These are phyloP conservation scores for Idaea aversata DNA, from an alignment of 2,888 invertebrate species.

Conservation along the genomic window DNA sequence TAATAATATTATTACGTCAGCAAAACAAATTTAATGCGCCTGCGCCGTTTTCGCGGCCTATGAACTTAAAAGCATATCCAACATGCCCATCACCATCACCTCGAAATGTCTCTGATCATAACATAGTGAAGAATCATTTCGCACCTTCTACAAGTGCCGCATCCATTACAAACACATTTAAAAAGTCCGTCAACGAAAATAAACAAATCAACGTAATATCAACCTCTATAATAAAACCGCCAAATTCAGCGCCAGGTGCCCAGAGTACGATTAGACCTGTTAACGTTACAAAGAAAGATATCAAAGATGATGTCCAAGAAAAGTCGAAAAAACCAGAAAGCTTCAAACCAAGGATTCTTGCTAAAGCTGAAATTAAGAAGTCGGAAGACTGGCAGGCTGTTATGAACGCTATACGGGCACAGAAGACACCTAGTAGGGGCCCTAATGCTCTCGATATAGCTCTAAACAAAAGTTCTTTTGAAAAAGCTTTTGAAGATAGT, in stretches of 20 bases:
- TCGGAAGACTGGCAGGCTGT: slow-evolving; percentile 60
- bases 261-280: slow-evolving; percentile 6
- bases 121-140: background rate
- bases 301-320: slow-evolving; percentile 7
- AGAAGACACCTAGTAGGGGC: slow-evolving; percentile 64
- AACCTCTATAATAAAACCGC: slow-evolving; percentile 20
- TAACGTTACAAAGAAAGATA: slow-evolving; percentile 4
- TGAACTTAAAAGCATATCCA: background rate
- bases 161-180: background rate
- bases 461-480: slow-evolving; percentile 48
- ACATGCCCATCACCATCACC: background rate
- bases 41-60: background rate
- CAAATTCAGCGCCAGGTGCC: slow-evolving; percentile 6
- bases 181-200: slow-evolving; percentile 5
- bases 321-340: slow-evolving; percentile 17
- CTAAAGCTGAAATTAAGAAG: slow-evolving; percentile 17
- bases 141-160: background rate
- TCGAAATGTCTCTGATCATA: background rate
- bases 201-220: slow-evolving; percentile 25
- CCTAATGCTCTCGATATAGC: slow-evolving; percentile 59
- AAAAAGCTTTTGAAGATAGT: slow-evolving; percentile 35
- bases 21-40: slow-evolving; percentile 44
- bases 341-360: slow-evolving; percentile 6
- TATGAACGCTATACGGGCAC: slow-evolving; percentile 57
- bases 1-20: slow-evolving; percentile 52